Evolutionary conservation across 2,888 invertebrate species (phyloP), one percentile per base, ranked within the genome.

Genomic region (Limnephilus marmoratus): DNA sequence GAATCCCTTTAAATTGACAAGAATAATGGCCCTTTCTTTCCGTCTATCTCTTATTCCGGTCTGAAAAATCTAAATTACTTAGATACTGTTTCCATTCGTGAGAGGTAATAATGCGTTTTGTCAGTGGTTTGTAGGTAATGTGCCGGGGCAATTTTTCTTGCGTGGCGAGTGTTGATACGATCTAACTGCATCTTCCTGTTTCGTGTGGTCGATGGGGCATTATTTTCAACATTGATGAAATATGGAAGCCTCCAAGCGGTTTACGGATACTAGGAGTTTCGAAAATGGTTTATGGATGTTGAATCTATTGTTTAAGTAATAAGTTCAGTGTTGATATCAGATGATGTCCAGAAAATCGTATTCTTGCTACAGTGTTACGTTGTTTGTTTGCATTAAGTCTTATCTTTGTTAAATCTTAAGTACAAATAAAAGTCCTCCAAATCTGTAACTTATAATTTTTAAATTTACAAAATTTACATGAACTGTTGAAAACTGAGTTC

Each of bases 1-100:
- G 53, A 68, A 68, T 68, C 24, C 53, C 31, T 37, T 29, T 83
- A 83, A 83, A 83, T 18, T n/a, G 85, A 41, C 85, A 53, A 15
- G 37, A 87, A 34, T 87, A 53, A 87, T 87, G 87, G 53, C 53
- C 18, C 53, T 53, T 87, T 89, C 89, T 89, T 80, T 53, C 29
- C 34, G 80, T 81, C 81, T 82, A 91, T 91, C 91, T 91, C 82
- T 81, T 13, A n/a, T 29, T n/a, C 86, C 29, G 91, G 91, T 81
- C 53, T 68, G 87, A 91, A 91, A 87, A 91, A 87, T 91, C 91
- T 89, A 80, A 89, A 88, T 88, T n/a, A n/a, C n/a, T n/a, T 49
- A 88, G 86, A 91, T 83, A 53, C 45, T 41, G 37, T 80, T 80
- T 80, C 53, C 18, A 68, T 29, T 80, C 37, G 88, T 29, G 88